Evolutionary conservation across 2,113 vertebrate species (phyloP).

Genomic region (Tympanuchus pallidicinctus): DNA sequence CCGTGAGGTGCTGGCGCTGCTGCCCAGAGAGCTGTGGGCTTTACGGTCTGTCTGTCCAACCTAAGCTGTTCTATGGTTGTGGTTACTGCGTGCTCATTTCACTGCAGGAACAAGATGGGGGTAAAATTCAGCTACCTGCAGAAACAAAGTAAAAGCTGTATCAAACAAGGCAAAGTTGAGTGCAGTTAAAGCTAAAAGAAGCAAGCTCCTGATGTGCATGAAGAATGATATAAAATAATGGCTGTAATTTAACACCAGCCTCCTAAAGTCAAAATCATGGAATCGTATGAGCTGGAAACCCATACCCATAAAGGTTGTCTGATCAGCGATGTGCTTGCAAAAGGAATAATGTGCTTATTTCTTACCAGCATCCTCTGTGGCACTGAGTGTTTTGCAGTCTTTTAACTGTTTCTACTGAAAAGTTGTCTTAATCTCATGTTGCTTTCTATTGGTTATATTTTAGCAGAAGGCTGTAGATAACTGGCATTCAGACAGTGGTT

Average conservation of each 20-base stretch:
- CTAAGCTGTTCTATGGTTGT: too few species aligned
- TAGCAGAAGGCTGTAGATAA: not conserved
- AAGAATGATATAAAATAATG: not conserved
- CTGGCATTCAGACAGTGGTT: not conserved
- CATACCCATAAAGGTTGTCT: not conserved
- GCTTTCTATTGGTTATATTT: not conserved
- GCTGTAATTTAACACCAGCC: not conserved
- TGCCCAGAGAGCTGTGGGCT: too few species aligned
- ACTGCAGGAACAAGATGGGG: not conserved
- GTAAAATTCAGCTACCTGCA: not conserved
- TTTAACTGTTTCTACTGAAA: not conserved
- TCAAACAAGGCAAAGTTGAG: not conserved
- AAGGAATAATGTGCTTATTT: not conserved
- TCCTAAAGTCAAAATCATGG: not conserved
- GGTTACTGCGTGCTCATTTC: not conserved
- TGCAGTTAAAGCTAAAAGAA: not conserved
- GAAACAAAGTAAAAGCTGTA: not conserved
- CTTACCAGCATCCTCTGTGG: not conserved
- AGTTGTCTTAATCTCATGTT: not conserved
- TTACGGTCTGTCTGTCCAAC: too few species aligned
- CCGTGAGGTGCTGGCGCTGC: too few species aligned
- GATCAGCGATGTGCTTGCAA: too few species aligned
- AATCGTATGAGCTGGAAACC: too few species aligned
- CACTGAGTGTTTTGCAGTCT: not conserved
- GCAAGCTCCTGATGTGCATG: not conserved